Evolutionary conservation across 2,888 invertebrate species (phyloP).

Genomic region (Hyles lineata): DNA sequence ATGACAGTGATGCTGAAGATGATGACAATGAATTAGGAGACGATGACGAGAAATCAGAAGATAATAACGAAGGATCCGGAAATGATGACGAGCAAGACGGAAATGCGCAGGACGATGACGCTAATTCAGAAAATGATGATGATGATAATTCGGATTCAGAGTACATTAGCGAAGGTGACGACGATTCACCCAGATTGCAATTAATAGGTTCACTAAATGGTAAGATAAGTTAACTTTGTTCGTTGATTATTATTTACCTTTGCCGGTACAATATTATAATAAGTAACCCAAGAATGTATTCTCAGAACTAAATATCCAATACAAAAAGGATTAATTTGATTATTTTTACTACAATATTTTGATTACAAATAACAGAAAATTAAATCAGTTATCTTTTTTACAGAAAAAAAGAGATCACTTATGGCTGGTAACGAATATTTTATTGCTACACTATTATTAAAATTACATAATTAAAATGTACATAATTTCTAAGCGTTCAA

Average conservation of each 20-base stretch:
- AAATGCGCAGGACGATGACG: background rate
- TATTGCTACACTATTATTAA: too few species aligned
- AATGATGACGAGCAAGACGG: background rate
- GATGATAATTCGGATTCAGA: too few species aligned
- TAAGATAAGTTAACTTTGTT: background rate
- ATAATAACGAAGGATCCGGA: background rate
- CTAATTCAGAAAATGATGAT: background rate
- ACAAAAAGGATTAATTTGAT: too few species aligned
- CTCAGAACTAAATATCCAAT: too few species aligned
- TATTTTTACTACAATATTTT: background rate
- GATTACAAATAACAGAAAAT: background rate
- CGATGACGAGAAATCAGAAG: background rate
- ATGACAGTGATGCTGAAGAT: background rate
- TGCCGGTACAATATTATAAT: too few species aligned
- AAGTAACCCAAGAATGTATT: too few species aligned
- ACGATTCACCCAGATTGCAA: background rate
- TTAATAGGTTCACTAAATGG: background rate
- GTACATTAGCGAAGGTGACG: background rate
- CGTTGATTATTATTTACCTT: background rate
- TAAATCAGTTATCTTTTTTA: background rate
- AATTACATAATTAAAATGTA: background rate
- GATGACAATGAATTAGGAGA: background rate
- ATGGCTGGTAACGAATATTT: conserved; percentile 22
- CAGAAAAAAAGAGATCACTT: conserved; percentile 26
- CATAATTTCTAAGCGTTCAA: too few species aligned